Percentiles rank a stretch among this genome's conserved stretches.
phyloP scores from a whole-genome alignment of 2,797 vertebrate genomes.

The Macropodus opercularis region DNA sequence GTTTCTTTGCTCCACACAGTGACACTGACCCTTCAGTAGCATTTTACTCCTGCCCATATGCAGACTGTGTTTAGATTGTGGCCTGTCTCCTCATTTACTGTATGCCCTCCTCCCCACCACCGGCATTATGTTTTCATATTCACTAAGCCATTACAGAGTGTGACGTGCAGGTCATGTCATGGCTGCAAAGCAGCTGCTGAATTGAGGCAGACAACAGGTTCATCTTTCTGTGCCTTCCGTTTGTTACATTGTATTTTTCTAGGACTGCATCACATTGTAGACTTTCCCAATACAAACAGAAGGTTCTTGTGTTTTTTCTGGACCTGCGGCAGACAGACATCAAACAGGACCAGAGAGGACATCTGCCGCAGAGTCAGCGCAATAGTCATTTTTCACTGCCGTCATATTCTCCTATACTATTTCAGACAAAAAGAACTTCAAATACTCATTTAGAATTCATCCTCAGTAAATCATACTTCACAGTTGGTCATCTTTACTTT shows the following conservation, averaged over 20 bases:
- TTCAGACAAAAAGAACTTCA: slow-evolving; percentile 24
- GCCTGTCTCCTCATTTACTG: slow-evolving; percentile 37
- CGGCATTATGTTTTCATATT: slow-evolving; percentile 50
- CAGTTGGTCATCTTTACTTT: slow-evolving; percentile 55
- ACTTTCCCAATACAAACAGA: slow-evolving; percentile 49
- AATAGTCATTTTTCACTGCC: slow-evolving; percentile 54
- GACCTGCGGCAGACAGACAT: slow-evolving; percentile 40
- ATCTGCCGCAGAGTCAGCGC: slow-evolving; percentile 55
- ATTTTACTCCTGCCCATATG: slow-evolving; percentile 32
- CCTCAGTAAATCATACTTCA: slow-evolving; percentile 25
- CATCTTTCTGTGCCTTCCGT: slow-evolving; percentile 43
- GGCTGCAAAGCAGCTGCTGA: slow-evolving; percentile 62
- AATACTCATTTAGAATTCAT: slow-evolving; percentile 18
- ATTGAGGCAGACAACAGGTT: slow-evolving; percentile 41
- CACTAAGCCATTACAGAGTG: slow-evolving; percentile 61
- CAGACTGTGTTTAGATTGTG: slow-evolving; percentile 40
- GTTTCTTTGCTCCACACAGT: slow-evolving; percentile 46
- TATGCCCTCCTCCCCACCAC: slow-evolving; percentile 38
- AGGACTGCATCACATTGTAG: slow-evolving; percentile 45
- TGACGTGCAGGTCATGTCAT: slow-evolving; percentile 56
- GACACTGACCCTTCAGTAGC: slow-evolving; percentile 56
- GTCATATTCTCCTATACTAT: slow-evolving; percentile 26
- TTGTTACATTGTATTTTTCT: slow-evolving; percentile 40
- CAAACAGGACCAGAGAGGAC: slow-evolving; percentile 54
- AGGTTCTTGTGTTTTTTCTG: slow-evolving; percentile 52